Evolutionary conservation across 2,113 vertebrate genomes (phyloP), one percentile per base, ranked within the genome.

Genomic region (Hyperoodon ampullatus): DNA sequence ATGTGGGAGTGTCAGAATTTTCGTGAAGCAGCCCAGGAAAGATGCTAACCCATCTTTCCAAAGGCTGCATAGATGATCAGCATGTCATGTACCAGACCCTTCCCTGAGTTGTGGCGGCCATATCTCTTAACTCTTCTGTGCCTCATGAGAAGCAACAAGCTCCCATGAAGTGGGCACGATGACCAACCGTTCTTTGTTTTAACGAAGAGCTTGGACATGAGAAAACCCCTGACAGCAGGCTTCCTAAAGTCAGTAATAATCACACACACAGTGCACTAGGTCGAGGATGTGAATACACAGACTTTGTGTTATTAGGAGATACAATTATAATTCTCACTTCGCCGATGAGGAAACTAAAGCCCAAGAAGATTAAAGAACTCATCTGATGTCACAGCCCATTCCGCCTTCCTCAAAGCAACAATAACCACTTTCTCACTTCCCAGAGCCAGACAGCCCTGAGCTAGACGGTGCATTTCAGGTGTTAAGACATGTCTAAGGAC

Each of bases 11-110:
- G n/a, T 72, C 58, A 50, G 53, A 61, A 68, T 6, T 55, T 39
- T 23, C 21, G 14, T 1, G 23, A 16, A 87, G 28, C 6, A 15
- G 0, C 83, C 85, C 50, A 58, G 39, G 21, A 0, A 1, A 50
- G 80, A 39, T 15, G 21, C 39, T 63, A 53, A 28, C 3, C 4
- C 16, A 10, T 61, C 19, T 83, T 88, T 68, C 13, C 70, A 19
- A 39, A 18, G 8, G 8, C 19, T 30, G 2, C 6, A 9, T 0
- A 66, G 39, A 42, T 0, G 0, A 14, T 70, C 33, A 53, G 42
- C 1, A 28, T 60, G n/a, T 71, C 44, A 30, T 12, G 3, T 24
- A 7, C 26, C 21, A 82, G 42, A 10, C 1, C 18, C 44, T 81
- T n/a, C n/a, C 14, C 23, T 2, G 33, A 47, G 74, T 42, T 16